These are phyloP conservation scores for Orthosia gothica DNA, from an alignment of 2,888 invertebrate genomes.

Conservation along the genomic window DNA sequence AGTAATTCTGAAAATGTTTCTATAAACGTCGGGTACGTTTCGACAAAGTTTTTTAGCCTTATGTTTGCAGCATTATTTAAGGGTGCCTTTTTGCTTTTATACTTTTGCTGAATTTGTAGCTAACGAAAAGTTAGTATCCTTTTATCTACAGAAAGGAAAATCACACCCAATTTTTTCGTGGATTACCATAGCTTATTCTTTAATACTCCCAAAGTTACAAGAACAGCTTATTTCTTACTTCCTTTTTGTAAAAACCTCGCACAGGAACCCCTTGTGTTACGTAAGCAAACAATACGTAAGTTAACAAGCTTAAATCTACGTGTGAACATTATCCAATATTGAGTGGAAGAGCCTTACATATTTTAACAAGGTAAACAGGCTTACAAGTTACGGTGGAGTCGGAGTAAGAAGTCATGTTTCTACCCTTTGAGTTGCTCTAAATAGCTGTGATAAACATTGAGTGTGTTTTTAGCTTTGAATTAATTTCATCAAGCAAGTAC, in stretches of 20 bases:
- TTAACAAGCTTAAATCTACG: conserved; percentile 66
- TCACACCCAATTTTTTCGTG: background rate
- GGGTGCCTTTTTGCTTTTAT: background rate
- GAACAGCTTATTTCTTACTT: background rate
- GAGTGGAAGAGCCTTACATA: conserved; percentile 51
- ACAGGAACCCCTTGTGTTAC: conserved; percentile 36
- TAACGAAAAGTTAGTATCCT: conserved; percentile 7
- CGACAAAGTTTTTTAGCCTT: conserved; percentile 9
- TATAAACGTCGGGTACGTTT: background rate
- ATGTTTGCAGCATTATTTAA: conserved; percentile 11
- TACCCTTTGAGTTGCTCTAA: background rate
- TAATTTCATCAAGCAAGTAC: background rate
- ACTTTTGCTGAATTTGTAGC: background rate
- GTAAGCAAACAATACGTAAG: conserved; percentile 45
- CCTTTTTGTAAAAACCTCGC: background rate
- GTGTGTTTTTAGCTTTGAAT: background rate
- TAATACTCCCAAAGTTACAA: background rate
- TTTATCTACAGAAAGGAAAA: conserved; percentile 11
- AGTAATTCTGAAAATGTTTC: conserved; percentile 30
- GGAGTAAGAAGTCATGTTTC: conserved; percentile 35
- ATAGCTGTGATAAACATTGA: conserved; percentile 8
- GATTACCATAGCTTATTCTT: background rate
- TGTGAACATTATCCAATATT: conserved; percentile 68
- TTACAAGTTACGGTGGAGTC: conserved; percentile 40
- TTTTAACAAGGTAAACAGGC: conserved; percentile 57